phyloP scores from a whole-genome alignment of 2,113 vertebrate species.

The Phaetusa simplex region DNA sequence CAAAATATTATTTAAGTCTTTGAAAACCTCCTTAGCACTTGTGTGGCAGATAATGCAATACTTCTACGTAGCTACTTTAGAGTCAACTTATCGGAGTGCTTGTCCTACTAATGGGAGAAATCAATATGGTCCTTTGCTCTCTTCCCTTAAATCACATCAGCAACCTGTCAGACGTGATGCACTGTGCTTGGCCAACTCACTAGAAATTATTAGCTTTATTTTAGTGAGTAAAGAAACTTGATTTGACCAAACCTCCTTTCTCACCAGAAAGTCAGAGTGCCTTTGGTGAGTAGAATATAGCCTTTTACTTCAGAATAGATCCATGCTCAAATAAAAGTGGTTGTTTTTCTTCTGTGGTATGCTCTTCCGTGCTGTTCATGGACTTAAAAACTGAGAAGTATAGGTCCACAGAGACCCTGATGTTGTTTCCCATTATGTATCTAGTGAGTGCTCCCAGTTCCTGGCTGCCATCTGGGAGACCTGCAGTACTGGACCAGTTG shows the following conservation, averaged over 20 bases:
- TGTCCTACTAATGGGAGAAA: not conserved
- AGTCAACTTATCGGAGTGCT: not conserved
- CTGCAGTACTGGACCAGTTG: not conserved
- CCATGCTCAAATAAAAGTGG: not conserved
- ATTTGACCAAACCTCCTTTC: not conserved
- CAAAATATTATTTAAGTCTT: not conserved
- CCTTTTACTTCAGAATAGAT: not conserved
- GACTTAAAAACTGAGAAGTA: not conserved
- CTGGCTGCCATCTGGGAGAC: not conserved
- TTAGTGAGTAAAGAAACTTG: not conserved
- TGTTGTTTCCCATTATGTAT: not conserved
- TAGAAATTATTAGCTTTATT: not conserved
- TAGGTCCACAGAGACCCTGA: not conserved
- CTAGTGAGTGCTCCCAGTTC: not conserved
- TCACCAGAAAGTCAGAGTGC: not conserved
- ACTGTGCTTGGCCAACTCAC: not conserved
- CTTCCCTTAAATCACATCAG: not conserved
- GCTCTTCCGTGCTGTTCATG: not conserved
- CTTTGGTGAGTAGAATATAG: not conserved
- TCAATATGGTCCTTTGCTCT: not conserved
- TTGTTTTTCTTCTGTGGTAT: not conserved
- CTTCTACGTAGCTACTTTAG: not conserved
- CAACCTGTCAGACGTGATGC: not conserved
- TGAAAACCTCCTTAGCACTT: not conserved
- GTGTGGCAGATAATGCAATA: not conserved